Base-by-base conservation (phyloP, 2,888 invertebrate species). In the Leptinotarsa haldemani region DNA sequence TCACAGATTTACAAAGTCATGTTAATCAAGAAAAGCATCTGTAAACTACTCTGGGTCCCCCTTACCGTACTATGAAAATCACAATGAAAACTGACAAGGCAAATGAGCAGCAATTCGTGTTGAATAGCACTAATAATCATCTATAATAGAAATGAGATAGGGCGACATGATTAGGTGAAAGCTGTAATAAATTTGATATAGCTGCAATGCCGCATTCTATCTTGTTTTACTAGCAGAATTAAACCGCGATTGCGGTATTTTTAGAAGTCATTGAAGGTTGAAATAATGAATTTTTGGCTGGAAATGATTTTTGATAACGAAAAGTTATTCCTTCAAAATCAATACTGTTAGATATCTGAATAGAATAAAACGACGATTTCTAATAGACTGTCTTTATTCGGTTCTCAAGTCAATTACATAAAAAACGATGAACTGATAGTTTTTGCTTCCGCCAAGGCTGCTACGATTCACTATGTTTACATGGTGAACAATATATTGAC, bases 201-300 rank as follows among this genome's bases (percentile, higher is more conserved):
- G 74, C 76, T 76, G 77, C 77, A 77, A 64, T 77, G 77, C 77
- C 73, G 77, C 61, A 74, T 74, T 56, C 58, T 77, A 61, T 72
- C 69, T 40, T 30, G 40, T 30, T 61, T 56, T 16, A 61, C 61
- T 61, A 25, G 53, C 61, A 3, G 25, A 61, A 61, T 9, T 61
- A 7, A 25, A 30, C 25, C 30, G 61, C 16, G 22, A 15, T 56
- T 13, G 56, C 13, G 56, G 22, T 20, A 13, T 22, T 56, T 12
- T 4, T 15, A 20, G 56, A 56, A 20, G 56, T 15, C 4, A 15
- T 22, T 56, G 4, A 22, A 22, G 20, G 4, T 13, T 4, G 20
- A 56, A 56, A 7, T 18, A 7, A 12, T 22, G 13, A 56, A 20
- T 9, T 18, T 2, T 40, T 40, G 40, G 9, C 9, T 40, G 3